phyloP scores from a whole-genome alignment of 1,140 invertebrate genomes.

The Bombus turneri region DNA sequence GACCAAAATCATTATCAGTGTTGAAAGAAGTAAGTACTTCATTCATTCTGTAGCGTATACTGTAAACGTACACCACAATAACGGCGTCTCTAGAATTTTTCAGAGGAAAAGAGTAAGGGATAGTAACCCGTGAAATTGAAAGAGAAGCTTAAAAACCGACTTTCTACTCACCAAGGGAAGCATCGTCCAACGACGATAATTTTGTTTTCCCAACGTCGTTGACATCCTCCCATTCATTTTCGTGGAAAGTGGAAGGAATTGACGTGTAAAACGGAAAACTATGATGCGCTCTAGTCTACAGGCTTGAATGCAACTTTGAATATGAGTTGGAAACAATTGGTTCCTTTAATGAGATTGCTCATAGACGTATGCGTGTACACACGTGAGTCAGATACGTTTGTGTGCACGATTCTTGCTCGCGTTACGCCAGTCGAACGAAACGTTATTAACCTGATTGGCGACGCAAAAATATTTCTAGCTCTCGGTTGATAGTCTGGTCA shows the following conservation, averaged over 20 bases:
- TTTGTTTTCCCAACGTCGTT: constrained; percentile 14
- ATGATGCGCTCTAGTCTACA: constrained; percentile 13
- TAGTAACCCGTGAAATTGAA: constrained; percentile 9
- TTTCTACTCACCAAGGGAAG: constrained; percentile 5
- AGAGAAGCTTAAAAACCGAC: constrained; percentile 32
- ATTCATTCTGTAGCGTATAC: no score
- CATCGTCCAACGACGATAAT: constrained; percentile 38
- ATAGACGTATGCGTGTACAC: background rate
- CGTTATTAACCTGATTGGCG: constrained; percentile 56
- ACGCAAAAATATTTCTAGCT: constrained; percentile 40
- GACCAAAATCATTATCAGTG: background rate
- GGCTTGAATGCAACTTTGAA: constrained; percentile 45
- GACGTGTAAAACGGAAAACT: constrained; percentile 48
- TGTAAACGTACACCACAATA: background rate
- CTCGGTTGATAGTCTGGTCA: background rate
- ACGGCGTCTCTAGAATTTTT: background rate
- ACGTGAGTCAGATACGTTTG: constrained; percentile 30
- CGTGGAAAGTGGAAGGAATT: constrained; percentile 45
- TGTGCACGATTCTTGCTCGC: constrained; percentile 16
- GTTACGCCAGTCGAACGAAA: constrained; percentile 32
- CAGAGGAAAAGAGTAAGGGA: background rate
- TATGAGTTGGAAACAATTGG: constrained; percentile 56
- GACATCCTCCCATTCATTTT: constrained; percentile 49
- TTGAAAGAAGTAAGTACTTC: background rate
- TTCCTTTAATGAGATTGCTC: constrained; percentile 61